Base-by-base conservation (phyloP, 1,140 invertebrate genomes). In the Semibalanus balanoides region DNA sequence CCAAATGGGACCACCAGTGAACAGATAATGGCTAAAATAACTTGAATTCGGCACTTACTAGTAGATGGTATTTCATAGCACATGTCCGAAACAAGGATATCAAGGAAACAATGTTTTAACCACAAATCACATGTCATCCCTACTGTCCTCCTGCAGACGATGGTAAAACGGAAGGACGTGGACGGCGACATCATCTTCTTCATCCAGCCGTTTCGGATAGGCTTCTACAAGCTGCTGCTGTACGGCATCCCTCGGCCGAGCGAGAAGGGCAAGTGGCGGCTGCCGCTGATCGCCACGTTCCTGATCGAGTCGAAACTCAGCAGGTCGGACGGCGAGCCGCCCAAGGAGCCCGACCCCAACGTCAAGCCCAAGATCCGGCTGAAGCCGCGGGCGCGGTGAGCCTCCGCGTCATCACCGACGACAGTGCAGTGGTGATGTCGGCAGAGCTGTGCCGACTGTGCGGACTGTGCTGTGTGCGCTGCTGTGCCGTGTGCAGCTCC, bases 161-260 rank as follows among this genome's bases (percentile, higher is more conserved):
- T 72, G 9, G 70, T 72, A 14, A 28, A 30, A n/a, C 29, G 70
- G 7, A 72, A 80, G 28, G 82, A 80, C 75, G 80, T 80, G 30
- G 80, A 78, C 30, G 78, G 79, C 11, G 76, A 81, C 30, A 80
- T 82, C 29, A 78, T 80, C n/a, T 80, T 83, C 30, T 79, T 78
- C 30, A 79, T 84, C 31, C 77, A 80, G 28, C 83, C 83, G 9
- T 81, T 82, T 30, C 79, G 80, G 43, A 78, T 81, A 14, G 83
- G 83, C 31, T 82, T 79, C 74, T 84, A 80, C 79, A 84, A 83
- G 77, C 78, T 84, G 3, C 77, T 83, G 31, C 78, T 84, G 71
- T 84, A 81, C 76, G 83, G 81, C 0, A 81, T 83, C n/a, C 82
- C 82, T 3, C 81, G 81, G 74, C 83, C 83, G 14, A 82, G 82